These are phyloP conservation scores for Psilopogon haemacephalus DNA, from an alignment of 2,113 vertebrate genomes.

Conservation along the genomic window DNA sequence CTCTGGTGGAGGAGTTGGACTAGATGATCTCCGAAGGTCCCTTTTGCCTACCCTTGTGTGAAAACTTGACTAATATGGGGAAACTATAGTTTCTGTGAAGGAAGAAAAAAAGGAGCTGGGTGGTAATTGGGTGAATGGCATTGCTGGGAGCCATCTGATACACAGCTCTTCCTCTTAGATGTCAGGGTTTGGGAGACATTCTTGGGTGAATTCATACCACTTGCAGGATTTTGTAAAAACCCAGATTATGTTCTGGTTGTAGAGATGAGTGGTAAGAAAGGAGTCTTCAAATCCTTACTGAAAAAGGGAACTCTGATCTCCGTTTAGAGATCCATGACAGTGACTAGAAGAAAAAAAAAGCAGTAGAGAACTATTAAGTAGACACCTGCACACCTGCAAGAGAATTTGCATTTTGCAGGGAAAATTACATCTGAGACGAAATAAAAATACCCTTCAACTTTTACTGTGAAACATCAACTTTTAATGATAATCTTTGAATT, in stretches of 20 bases:
- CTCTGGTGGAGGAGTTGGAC: too few relatives aligned
- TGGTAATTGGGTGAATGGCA: not conserved
- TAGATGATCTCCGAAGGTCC: too few relatives aligned
- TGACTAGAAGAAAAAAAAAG: not conserved
- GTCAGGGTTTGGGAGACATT: not conserved
- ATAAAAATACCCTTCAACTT: not conserved
- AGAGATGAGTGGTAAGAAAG: not conserved
- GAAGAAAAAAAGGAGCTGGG: not conserved
- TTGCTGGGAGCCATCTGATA: not conserved
- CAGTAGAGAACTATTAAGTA: not conserved
- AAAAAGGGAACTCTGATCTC: not conserved
- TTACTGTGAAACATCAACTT: not conserved
- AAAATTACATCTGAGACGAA: not conserved
- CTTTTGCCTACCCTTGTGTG: too few relatives aligned
- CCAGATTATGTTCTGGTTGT: not conserved
- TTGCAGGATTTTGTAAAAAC: not conserved
- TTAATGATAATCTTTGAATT: not conserved
- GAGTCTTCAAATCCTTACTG: not conserved
- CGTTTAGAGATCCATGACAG: not conserved
- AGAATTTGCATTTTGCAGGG: not conserved
- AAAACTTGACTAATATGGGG: not conserved
- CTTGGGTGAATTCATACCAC: not conserved
- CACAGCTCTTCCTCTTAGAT: not conserved
- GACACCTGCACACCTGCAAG: too few relatives aligned
- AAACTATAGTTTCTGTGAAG: not conserved